These are phyloP conservation scores for Tinea trinotella DNA, from an alignment of 2,888 invertebrate genomes.

Conservation along the genomic window DNA sequence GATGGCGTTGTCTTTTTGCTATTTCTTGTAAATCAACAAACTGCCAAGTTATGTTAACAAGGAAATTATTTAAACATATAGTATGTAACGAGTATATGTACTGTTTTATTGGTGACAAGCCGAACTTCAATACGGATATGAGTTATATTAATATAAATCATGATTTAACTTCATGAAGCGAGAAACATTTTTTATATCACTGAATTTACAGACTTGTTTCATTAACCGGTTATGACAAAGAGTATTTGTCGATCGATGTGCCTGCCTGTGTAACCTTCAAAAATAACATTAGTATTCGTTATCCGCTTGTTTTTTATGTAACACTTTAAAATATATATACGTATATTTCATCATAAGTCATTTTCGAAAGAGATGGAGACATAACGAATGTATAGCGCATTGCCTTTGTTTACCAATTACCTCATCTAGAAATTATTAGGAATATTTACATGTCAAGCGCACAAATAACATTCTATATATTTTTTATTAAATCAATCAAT, in stretches of 20 bases:
- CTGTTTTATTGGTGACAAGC: background rate
- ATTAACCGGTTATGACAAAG: constrained; percentile 4
- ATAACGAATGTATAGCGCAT: no score
- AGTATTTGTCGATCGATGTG: constrained; percentile 1
- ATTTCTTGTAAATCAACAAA: background rate
- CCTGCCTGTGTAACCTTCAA: background rate
- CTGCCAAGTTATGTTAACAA: background rate
- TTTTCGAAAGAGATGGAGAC: background rate
- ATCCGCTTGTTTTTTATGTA: background rate
- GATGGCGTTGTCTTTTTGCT: background rate
- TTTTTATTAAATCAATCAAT: no score
- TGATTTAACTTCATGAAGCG: background rate
- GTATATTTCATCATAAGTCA: background rate
- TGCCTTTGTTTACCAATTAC: no score
- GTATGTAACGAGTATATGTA: no score
- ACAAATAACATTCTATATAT: no score
- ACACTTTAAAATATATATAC: background rate
- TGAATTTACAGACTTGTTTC: background rate
- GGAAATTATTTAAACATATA: background rate
- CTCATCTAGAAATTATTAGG: no score
- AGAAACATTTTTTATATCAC: background rate
- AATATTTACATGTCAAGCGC: no score
- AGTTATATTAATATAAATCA: background rate
- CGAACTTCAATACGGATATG: background rate
- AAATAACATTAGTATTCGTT: background rate